Percentiles rank a stretch among this genome's conserved stretches.
phyloP scores from a whole-genome alignment of 2,888 invertebrate genomes.

The Hermaeophaga mercurialis region DNA sequence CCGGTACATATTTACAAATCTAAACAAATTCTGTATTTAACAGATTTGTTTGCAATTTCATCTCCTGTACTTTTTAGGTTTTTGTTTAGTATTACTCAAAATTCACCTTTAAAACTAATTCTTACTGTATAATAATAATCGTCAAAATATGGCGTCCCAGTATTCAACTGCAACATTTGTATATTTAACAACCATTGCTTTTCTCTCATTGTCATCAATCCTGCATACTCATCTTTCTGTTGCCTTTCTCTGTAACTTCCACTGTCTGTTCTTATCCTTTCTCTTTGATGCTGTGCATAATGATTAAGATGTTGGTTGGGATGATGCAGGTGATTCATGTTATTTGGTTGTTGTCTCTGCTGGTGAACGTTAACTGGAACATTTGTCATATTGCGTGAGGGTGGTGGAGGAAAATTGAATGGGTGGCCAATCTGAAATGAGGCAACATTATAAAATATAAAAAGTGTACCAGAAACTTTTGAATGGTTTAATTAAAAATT shows the following conservation, averaged over 20 bases:
- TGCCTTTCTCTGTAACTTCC: slow-evolving; percentile 48
- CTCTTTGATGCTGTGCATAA: slow-evolving; percentile 43
- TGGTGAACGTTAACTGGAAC: slow-evolving; percentile 41
- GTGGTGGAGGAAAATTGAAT: slow-evolving; percentile 49
- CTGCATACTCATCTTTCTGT: slow-evolving; percentile 78
- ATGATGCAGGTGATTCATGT: slow-evolving; percentile 47
- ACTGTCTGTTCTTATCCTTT: slow-evolving; percentile 40
- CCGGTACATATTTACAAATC: no score
- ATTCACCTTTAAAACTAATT: no score
- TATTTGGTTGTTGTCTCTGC: slow-evolving; percentile 24
- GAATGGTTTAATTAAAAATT: no score
- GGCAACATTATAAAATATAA: no score
- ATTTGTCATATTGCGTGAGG: slow-evolving; percentile 42
- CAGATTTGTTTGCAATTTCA: no score
- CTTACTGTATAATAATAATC: slow-evolving; percentile 95
- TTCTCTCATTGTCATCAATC: slow-evolving; percentile 91
- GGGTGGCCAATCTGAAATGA: slow-evolving; percentile 41
- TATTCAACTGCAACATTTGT: slow-evolving; percentile 90
- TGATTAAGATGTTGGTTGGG: slow-evolving; percentile 48
- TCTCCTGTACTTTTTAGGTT: no score
- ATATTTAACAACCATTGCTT: slow-evolving; percentile 97
- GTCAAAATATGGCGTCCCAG: slow-evolving; percentile 94
- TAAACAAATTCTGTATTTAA: no score
- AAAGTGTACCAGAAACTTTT: no score
- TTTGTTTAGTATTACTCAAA: no score